Conservation (phyloP, 2,888 invertebrate species). For the Acanthosepion esculentum region DNA sequence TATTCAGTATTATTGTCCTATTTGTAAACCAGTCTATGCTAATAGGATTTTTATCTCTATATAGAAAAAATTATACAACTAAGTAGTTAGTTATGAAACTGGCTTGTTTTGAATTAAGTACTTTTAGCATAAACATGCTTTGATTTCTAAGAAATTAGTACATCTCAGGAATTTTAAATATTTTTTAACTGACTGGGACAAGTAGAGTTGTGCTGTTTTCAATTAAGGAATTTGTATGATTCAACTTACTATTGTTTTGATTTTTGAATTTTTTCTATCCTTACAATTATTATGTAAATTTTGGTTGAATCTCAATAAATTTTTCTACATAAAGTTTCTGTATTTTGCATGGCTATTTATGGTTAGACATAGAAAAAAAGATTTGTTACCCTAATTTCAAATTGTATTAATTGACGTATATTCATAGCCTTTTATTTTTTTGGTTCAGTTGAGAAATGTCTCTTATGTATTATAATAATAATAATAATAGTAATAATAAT, state of each 20-base stretch:
- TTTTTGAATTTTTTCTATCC: background rate
- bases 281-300: too few relatives aligned
- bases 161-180: background rate
- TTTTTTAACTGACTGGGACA: background rate
- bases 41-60: background rate
- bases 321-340: too few relatives aligned
- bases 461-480: too few relatives aligned
- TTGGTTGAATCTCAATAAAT: too few relatives aligned
- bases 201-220: background rate
- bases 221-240: background rate
- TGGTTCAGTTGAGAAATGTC: too few relatives aligned
- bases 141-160: background rate
- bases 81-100: background rate
- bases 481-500: too few relatives aligned
- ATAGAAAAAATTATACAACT: background rate
- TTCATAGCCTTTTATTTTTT: too few relatives aligned
- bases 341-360: too few relatives aligned
- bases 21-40: background rate
- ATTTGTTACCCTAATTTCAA: too few relatives aligned
- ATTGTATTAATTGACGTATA: too few relatives aligned
- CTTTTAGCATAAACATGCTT: background rate
- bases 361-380: too few relatives aligned
- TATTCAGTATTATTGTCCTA: background rate
- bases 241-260: background rate
- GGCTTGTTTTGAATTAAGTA: background rate